Evolutionary conservation across 2,113 vertebrate genomes (phyloP).

Genomic region (Brachypodius melanocephalos): DNA sequence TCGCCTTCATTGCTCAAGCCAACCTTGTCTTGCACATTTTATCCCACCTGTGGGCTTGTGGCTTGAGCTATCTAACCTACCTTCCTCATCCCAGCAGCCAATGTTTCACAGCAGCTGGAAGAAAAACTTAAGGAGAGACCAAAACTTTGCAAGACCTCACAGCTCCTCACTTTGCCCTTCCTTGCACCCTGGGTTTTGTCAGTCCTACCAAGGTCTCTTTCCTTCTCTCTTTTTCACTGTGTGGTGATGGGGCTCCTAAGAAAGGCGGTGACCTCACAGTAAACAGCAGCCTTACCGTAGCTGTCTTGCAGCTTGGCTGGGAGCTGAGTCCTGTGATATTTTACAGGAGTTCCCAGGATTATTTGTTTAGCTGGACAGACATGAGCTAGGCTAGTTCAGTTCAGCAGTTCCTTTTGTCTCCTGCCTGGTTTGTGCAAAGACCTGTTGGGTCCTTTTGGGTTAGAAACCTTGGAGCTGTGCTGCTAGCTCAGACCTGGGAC

Average conservation of each 20-base stretch:
- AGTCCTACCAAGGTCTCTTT: neutral
- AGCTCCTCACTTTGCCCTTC: neutral
- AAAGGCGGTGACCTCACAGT: neutral
- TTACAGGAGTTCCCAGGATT: neutral
- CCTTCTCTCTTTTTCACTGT: neutral
- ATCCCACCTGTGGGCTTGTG: neutral
- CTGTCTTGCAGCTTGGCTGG: neutral
- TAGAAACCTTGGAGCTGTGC: neutral
- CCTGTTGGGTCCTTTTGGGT: neutral
- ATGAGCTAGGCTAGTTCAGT: neutral
- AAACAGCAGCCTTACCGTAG: neutral
- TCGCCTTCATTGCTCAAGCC: neutral
- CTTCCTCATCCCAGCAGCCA: neutral
- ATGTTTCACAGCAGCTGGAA: neutral
- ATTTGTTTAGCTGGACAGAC: neutral
- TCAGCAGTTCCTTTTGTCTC: neutral
- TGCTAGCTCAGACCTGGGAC: neutral
- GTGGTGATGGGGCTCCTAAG: neutral
- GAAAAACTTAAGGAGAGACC: neutral
- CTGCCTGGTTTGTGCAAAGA: neutral
- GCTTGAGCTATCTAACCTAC: neutral
- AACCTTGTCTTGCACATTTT: rapidly evolving
- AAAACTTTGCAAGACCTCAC: neutral
- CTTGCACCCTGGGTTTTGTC: neutral
- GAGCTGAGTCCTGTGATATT: neutral